Conservation (phyloP, 2,888 invertebrate genomes). For the Diaprepes abbreviatus region DNA sequence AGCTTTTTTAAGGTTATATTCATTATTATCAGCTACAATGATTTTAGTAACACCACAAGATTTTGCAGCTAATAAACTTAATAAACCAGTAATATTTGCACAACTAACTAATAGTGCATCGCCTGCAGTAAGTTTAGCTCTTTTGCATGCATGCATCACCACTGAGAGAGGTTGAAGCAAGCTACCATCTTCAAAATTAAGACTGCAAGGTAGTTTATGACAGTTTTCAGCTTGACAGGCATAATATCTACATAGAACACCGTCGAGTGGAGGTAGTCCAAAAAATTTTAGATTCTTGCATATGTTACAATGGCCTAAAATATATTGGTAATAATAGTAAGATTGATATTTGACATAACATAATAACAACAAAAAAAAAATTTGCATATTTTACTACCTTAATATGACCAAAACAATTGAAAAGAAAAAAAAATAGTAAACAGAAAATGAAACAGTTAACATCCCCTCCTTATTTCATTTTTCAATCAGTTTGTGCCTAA, state of each 20-base stretch:
- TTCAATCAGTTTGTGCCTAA: too few relatives aligned
- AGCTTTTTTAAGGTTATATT: conserved; percentile 75
- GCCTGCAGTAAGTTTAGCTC: conserved; percentile 82
- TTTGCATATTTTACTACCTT: too few relatives aligned
- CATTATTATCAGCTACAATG: conserved; percentile 78
- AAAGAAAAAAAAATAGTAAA: too few relatives aligned
- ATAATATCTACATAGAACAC: conserved; percentile 88
- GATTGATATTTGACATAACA: too few relatives aligned
- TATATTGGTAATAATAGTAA: too few relatives aligned
- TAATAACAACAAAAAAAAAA: too few relatives aligned
- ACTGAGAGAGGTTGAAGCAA: conserved; percentile 93
- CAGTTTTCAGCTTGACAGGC: conserved; percentile 92
- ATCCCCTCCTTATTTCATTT: too few relatives aligned
- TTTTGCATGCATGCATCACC: conserved; percentile 91
- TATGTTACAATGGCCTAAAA: conserved; percentile 86
- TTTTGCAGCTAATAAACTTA: conserved; percentile 82
- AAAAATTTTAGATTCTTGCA: conserved; percentile 90
- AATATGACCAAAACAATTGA: too few relatives aligned
- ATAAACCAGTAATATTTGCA: conserved; percentile 90
- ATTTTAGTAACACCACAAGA: conserved; percentile 87
- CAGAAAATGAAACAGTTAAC: too few relatives aligned
- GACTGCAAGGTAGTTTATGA: conserved; percentile 89
- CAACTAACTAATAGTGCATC: conserved; percentile 82
- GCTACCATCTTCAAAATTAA: conserved; percentile 93
- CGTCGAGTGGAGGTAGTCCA: conserved; percentile 94